Conservation (phyloP, 2,113 vertebrate genomes). For the Cyprinodon variegatus region DNA sequence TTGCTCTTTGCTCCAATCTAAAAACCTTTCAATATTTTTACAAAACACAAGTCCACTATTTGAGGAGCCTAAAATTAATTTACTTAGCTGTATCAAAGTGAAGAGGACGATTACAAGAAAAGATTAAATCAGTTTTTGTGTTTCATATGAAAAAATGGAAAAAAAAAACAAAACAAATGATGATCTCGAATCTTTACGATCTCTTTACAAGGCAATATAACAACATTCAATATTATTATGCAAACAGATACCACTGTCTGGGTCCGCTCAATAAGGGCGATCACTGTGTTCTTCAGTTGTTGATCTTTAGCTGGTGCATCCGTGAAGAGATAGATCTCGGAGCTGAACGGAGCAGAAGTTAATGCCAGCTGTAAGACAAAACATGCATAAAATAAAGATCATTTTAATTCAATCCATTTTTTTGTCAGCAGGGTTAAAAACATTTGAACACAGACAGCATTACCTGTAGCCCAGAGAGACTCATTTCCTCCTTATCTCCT, state of each 20-base stretch:
- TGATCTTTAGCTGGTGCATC: slow-evolving; percentile 67
- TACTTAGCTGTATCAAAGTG: not conserved
- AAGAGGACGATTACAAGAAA: not conserved
- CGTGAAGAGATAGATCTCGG: slow-evolving; percentile 77
- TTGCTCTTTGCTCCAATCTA: too few species aligned
- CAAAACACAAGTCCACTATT: too few species aligned
- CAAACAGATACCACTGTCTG: slow-evolving; percentile 44
- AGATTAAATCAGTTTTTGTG: not conserved
- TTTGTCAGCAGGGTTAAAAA: not conserved
- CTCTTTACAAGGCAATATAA: not conserved
- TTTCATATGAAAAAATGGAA: not conserved
- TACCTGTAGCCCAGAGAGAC: slow-evolving; percentile 70
- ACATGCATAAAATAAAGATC: not conserved
- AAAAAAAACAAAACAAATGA: not conserved
- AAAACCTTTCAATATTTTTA: too few species aligned
- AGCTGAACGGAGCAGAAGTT: slow-evolving; percentile 41
- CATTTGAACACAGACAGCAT: not conserved
- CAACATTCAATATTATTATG: not conserved
- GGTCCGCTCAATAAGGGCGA: slow-evolving; percentile 63
- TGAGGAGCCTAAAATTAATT: not conserved
- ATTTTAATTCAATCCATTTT: not conserved
- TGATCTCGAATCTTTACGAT: too few species aligned
- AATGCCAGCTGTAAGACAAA: slow-evolving; percentile 62
- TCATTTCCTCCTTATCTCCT: slow-evolving; percentile 50
- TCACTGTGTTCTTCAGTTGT: slow-evolving; percentile 53